These are phyloP conservation scores for Aleiodes leptofemur DNA, from an alignment of 2,888 invertebrate genomes.

Conservation along the genomic window DNA sequence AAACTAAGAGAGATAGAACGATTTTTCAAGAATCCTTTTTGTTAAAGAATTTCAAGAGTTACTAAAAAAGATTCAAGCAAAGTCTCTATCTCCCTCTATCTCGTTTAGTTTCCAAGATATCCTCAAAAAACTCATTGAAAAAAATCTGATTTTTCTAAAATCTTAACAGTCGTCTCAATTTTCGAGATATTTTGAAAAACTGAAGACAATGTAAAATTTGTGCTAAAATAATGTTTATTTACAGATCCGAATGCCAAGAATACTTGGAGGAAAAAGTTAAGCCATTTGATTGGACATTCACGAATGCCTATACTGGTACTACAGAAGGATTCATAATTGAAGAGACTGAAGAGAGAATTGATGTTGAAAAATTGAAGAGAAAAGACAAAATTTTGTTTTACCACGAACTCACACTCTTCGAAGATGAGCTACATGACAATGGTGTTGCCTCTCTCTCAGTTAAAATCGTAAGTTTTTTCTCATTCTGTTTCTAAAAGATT, in stretches of 20 bases:
- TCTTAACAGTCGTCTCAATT: too few species aligned
- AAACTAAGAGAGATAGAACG: too few species aligned
- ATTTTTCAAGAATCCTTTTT: too few species aligned
- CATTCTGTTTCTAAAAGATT: background rate
- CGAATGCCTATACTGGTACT: slow-evolving; percentile 93
- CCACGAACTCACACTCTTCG: slow-evolving; percentile 94
- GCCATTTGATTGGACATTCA: slow-evolving; percentile 98
- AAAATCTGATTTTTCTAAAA: too few species aligned
- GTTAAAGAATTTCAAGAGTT: too few species aligned
- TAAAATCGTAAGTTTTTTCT: slow-evolving; percentile 87
- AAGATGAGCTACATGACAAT: slow-evolving; percentile 99
- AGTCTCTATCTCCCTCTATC: too few species aligned
- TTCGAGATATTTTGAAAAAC: background rate
- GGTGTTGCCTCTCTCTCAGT: slow-evolving; percentile 93
- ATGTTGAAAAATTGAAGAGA: slow-evolving; percentile 91
- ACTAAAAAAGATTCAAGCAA: too few species aligned
- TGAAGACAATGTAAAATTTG: too few species aligned
- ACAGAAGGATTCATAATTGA: slow-evolving; percentile 79
- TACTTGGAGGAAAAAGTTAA: slow-evolving; percentile 85
- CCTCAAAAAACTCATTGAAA: too few species aligned
- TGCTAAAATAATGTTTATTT: slow-evolving; percentile 1
- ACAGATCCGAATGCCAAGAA: slow-evolving; percentile 80
- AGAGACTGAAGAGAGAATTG: slow-evolving; percentile 85
- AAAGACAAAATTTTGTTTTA: slow-evolving; percentile 96
- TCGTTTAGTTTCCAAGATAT: background rate